phyloP scores from a whole-genome alignment of 2,113 vertebrate genomes.

The Agapornis roseicollis region DNA sequence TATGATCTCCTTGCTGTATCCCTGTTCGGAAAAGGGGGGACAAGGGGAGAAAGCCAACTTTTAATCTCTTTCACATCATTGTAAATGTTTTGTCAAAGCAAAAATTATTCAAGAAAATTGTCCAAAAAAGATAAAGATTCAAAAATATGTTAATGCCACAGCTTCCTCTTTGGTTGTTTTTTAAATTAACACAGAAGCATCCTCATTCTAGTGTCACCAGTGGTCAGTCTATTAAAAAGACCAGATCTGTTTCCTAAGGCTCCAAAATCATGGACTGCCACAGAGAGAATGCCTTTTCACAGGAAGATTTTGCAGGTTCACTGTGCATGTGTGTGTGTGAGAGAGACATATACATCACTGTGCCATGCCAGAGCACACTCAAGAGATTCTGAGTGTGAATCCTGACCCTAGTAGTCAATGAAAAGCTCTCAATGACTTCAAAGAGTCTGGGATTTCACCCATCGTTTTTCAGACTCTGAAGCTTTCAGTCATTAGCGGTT shows the following conservation, averaged over 20 bases:
- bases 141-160: neutral
- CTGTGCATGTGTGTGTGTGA: neutral
- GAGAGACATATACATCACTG: neutral
- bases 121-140: neutral
- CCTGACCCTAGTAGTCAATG: constrained; percentile 45
- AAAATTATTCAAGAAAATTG: neutral
- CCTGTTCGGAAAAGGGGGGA: neutral
- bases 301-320: neutral
- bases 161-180: neutral
- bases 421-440: constrained; percentile 64
- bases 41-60: neutral
- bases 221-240: neutral
- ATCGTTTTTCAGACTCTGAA: constrained; percentile 56
- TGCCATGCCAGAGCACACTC: neutral
- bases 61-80: neutral
- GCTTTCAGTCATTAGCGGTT: constrained; percentile 29
- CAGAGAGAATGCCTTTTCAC: neutral
- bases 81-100: neutral
- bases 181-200: neutral
- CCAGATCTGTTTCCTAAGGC: neutral
- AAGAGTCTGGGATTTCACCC: constrained; percentile 44
- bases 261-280: neutral
- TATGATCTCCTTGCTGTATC: constrained; percentile 30
- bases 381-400: constrained; percentile 38
- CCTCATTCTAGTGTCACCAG: neutral